phyloP scores from a whole-genome alignment of 2,797 vertebrate genomes.

The Triplophysa bombifrons region DNA sequence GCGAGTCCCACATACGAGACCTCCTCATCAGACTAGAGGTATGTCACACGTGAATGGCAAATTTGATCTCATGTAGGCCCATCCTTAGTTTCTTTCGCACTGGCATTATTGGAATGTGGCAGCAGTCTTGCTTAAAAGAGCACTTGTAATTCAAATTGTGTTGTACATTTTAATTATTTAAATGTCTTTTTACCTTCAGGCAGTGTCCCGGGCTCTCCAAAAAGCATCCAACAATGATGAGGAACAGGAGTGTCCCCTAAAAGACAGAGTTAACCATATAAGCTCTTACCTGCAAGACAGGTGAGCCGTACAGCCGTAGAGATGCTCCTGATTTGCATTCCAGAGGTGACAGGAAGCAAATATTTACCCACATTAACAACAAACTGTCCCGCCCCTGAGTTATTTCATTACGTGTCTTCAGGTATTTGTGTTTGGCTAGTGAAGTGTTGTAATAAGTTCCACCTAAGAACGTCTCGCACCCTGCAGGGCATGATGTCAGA shows the following conservation, averaged over 20 bases:
- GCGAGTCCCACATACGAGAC: constrained; percentile 61
- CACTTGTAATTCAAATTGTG: not conserved
- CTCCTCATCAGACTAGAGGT: constrained; percentile 74
- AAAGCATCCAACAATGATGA: constrained; percentile 35
- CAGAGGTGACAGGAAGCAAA: not conserved
- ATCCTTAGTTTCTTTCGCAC: not conserved
- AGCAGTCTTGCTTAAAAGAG: not conserved
- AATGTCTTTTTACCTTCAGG: constrained; percentile 54
- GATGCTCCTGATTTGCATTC: not conserved
- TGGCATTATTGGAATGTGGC: constrained; percentile 20
- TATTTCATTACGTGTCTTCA: not conserved
- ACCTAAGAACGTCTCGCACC: not conserved
- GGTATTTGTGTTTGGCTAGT: constrained; percentile 7
- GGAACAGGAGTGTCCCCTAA: constrained; percentile 25
- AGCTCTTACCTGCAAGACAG: constrained; percentile 69
- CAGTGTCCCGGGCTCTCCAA: constrained; percentile 61
- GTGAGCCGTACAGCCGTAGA: constrained; percentile 56
- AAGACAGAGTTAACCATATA: constrained; percentile 65
- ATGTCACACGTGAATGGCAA: constrained; percentile 11
- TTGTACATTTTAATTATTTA: not conserved
- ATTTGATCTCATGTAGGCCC: no score
- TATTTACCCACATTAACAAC: not conserved
- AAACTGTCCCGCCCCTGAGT: not conserved
- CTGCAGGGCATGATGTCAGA: not conserved
- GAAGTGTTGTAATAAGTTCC: not conserved